Base-by-base conservation (phyloP, 2,113 vertebrate genomes). In the Rhagologus leucostigma region DNA sequence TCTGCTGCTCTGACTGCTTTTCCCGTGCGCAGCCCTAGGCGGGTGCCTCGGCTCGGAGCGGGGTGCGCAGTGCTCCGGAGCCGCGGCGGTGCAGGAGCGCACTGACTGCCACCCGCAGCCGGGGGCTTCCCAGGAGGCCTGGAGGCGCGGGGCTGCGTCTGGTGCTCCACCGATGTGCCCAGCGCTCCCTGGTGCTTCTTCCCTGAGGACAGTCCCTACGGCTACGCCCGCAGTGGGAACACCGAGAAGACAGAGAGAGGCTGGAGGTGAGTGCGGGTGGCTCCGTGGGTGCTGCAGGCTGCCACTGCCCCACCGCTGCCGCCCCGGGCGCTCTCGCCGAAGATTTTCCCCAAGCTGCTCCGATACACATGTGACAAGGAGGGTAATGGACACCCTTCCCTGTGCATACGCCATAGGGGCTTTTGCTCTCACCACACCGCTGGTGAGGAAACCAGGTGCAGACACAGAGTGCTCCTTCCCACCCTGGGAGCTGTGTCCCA, bases 291-390 rank as follows among this genome's bases (percentile, higher is more conserved):
- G 16, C 67, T 10, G 73, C 15, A 1, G 32, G 10, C 44, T 0
- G 1, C 11, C 35, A 0, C 18, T 8, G 42, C 9, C 2, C 3
- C 3, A 3, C 1, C 0, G 3, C 29, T 9, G 0, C 24, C 0
- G 3, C 42, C 0, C 42, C 0, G 0, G 13, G 33, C 24, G 13
- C 47, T 32, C 37, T 24, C 2, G 1, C 11, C 1, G 0, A 30
- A 41, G 26, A 3, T 22, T 20, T 37, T 46, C 10, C 62, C 26
- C 21, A 15, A 1, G 29, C 22, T 11, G 50, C 29, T 39, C 21
- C 1, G 0, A 30, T 20, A 2, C 22, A 1, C 20, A 0, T 7
- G 27, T 2, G 11, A 5, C 1, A 1, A 11, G 17, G 35, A 68
- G 19, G 60, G 3, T 3, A 23, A 33, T 0, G 41, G 41, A 5